Evolutionary conservation across 2,113 vertebrate genomes (phyloP), one percentile per base, ranked within the genome.

Genomic region (Chaenogobius annularis): DNA sequence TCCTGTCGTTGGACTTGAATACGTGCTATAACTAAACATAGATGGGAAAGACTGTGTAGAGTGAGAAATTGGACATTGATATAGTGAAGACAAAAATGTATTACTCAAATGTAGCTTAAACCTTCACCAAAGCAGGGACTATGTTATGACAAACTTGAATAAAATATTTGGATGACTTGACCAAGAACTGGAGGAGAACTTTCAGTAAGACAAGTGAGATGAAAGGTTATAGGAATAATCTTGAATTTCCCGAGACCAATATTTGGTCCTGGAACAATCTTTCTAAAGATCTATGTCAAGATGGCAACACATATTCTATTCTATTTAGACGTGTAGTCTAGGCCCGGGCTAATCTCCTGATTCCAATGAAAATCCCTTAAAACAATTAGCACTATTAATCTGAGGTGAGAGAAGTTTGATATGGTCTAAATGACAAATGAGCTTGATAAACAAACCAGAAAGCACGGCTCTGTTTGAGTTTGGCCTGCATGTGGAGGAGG

Each of bases 1-100:
- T 87, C 85, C 81, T 85, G 83, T 77, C 82, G 70, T 72, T 79
- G 75, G 75, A 79, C 72, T 72, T 54, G 10, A 76, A 47, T 77
- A 74, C 72, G 72, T 43, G 69, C 65, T 68, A 11, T 55, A 69
- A 70, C 63, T 69, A 66, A 74, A 68, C 0, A 58, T 72, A 64
- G 79, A 66, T 40, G 65, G 52, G 35, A 4, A 37, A 72, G 47
- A 59, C 46, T 5, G 17, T 46, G n/a, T 71, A 46, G 70, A 77
- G 10, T 6, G 35, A 63, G 35, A 43, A 43, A 11, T n/a, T 17
- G 35, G 61, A 63, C 31, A n/a, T 14, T 17, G 59, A 10, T 62
- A 37, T 35, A 37, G 59, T 37, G 26, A 17, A 62, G 13, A 8
- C 9, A 37, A 37, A 35, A 37, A 17, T 35, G 5, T 19, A 62